These are phyloP conservation scores for Andrena bucephala DNA, from an alignment of 2,888 invertebrate genomes.

Conservation along the genomic window DNA sequence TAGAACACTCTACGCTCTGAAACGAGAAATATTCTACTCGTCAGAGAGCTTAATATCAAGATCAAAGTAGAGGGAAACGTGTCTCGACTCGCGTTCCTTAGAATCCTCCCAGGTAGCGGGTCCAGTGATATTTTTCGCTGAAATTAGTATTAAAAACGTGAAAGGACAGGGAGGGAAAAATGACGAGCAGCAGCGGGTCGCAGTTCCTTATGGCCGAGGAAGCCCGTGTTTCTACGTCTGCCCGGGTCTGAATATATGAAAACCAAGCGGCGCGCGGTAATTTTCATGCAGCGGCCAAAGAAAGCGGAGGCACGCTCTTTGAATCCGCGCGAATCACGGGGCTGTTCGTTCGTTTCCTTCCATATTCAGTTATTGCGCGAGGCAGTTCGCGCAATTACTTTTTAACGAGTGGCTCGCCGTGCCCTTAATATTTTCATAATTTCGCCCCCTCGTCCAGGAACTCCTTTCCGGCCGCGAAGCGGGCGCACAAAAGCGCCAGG, in stretches of 20 bases:
- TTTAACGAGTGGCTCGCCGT: slow-evolving; percentile 39
- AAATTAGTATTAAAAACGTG: slow-evolving; percentile 35
- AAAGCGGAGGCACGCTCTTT: slow-evolving; percentile 32
- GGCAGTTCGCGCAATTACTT: slow-evolving; percentile 49
- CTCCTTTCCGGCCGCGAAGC: background rate
- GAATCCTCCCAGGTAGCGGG: background rate
- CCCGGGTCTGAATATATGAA: slow-evolving; percentile 34
- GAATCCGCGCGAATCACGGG: slow-evolving; percentile 32
- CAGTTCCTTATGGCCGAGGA: slow-evolving; percentile 24
- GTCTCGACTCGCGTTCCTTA: background rate
- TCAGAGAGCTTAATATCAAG: background rate
- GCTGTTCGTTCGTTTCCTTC: slow-evolving; percentile 12
- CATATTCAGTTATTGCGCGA: slow-evolving; percentile 45
- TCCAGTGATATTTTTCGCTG: slow-evolving; percentile 12
- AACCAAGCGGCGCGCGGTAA: slow-evolving; percentile 34
- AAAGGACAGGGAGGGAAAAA: background rate
- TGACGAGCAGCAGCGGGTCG: background rate
- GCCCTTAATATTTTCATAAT: slow-evolving; percentile 41
- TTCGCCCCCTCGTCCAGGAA: slow-evolving; percentile 6
- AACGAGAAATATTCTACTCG: too few relatives aligned
- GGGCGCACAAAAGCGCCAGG: slow-evolving; percentile 15
- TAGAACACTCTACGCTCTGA: too few relatives aligned
- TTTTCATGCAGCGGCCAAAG: slow-evolving; percentile 32
- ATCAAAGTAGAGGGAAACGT: background rate
- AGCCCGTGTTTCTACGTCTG: slow-evolving; percentile 13